phyloP scores from a whole-genome alignment of 2,888 invertebrate species.

The Dolichomitus sp. region DNA sequence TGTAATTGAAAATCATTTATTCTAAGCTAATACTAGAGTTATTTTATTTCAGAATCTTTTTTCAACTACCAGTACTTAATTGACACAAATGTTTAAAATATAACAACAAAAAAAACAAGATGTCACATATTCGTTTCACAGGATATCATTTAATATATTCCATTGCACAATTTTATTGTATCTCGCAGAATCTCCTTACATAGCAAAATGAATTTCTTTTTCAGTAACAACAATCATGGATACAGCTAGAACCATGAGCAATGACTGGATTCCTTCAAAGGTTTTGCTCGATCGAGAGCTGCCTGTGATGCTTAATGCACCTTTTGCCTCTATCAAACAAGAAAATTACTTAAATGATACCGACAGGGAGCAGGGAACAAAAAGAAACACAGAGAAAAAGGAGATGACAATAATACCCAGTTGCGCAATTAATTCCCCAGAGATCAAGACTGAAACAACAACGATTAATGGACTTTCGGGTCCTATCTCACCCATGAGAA shows the following conservation, averaged over 20 bases:
- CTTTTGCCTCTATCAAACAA: constrained; percentile 33
- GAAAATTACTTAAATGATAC: constrained; percentile 7
- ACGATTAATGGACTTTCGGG: not conserved
- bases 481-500: constrained; percentile 30
- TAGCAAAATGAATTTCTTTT: not conserved
- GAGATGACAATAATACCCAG: not conserved
- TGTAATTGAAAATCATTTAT: no score
- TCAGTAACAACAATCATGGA: constrained; percentile 31
- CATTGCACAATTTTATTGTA: no score
- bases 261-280: constrained; percentile 44
- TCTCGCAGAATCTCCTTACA: no score
- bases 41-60: no score
- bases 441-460: not conserved
- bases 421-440: not conserved
- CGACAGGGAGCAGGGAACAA: not conserved
- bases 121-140: no score
- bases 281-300: constrained; percentile 8
- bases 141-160: no score
- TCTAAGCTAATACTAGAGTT: no score
- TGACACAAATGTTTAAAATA: no score
- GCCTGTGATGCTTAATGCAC: constrained; percentile 17
- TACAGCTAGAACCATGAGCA: constrained; percentile 9
- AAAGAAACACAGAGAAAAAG: not conserved
- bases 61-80: no score
- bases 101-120: no score